phyloP scores from a whole-genome alignment of 2,113 vertebrate genomes.

The Gavia stellata region DNA sequence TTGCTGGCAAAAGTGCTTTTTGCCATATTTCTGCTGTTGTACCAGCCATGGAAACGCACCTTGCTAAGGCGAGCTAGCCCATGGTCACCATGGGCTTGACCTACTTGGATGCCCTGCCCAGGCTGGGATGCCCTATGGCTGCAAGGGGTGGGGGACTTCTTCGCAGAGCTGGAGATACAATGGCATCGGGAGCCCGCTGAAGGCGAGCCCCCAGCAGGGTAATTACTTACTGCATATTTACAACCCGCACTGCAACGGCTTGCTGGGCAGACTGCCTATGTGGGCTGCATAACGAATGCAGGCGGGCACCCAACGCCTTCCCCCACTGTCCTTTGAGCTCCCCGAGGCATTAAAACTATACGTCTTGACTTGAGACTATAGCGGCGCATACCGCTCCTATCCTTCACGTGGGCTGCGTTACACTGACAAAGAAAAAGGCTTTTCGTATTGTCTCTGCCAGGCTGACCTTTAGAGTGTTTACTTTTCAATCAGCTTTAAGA shows the following conservation, averaged over 20 bases:
- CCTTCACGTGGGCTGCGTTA: slow-evolving; percentile 11
- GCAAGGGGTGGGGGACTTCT: not conserved
- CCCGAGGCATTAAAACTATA: not conserved
- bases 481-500: slow-evolving; percentile 63
- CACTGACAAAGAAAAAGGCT: slow-evolving; percentile 22
- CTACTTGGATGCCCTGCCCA: not conserved
- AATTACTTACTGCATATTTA: not conserved
- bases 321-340: fast-evolving
- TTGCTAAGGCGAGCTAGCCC: not conserved
- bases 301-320: not conserved
- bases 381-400: not conserved
- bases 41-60: fast-evolving
- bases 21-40: not conserved
- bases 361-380: not conserved
- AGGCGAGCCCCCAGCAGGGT: not conserved
- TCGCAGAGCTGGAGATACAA: not conserved
- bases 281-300: not conserved
- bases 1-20: not conserved
- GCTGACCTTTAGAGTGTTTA: slow-evolving; percentile 72
- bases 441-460: slow-evolving; percentile 46
- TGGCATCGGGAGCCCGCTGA: not conserved
- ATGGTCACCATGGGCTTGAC: fast-evolving
- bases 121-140: not conserved
- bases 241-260: not conserved
- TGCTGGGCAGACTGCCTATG: not conserved